phyloP scores from a whole-genome alignment of 2,888 invertebrate species.

The Ophion slaviceki region DNA sequence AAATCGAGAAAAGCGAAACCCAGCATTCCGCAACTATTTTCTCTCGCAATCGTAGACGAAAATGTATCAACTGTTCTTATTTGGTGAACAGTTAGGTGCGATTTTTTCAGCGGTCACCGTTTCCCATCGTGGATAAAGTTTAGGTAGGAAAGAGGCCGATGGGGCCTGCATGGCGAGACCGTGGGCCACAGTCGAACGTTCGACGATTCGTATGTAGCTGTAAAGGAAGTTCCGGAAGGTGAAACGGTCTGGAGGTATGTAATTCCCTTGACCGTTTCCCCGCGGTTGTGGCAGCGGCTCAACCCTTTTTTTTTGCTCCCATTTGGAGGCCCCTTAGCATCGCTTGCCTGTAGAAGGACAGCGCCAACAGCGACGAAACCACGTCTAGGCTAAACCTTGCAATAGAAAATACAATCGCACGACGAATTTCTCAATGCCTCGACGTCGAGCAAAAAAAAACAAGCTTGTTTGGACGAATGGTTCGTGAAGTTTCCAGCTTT shows the following conservation, averaged over 20 bases:
- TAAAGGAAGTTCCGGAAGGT: constrained; percentile 40
- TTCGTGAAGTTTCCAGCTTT: constrained; percentile 41
- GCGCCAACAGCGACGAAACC: constrained; percentile 50
- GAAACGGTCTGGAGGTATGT: constrained; percentile 18
- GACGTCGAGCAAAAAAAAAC: constrained; percentile 29
- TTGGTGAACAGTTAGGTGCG: background rate
- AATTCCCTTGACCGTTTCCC: constrained; percentile 43
- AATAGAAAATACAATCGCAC: constrained; percentile 57
- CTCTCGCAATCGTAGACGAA: background rate
- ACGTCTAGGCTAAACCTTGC: constrained; percentile 49
- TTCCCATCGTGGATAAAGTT: background rate
- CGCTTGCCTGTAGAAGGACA: constrained; percentile 23
- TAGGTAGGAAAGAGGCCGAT: constrained; percentile 3
- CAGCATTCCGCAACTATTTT: constrained; percentile 3
- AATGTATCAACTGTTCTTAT: background rate
- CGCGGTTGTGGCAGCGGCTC: constrained; percentile 5
- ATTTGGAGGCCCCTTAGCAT: constrained; percentile 35
- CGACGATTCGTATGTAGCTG: constrained; percentile 43
- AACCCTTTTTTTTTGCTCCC: constrained; percentile 64
- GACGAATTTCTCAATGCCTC: constrained; percentile 55
- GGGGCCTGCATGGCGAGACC: background rate
- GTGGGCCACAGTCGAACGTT: constrained; percentile 3
- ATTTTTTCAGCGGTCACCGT: background rate
- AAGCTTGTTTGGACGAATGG: constrained; percentile 27
- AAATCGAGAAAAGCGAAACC: background rate